phyloP scores from a whole-genome alignment of 2,113 vertebrate species.

The Tachycineta bicolor region DNA sequence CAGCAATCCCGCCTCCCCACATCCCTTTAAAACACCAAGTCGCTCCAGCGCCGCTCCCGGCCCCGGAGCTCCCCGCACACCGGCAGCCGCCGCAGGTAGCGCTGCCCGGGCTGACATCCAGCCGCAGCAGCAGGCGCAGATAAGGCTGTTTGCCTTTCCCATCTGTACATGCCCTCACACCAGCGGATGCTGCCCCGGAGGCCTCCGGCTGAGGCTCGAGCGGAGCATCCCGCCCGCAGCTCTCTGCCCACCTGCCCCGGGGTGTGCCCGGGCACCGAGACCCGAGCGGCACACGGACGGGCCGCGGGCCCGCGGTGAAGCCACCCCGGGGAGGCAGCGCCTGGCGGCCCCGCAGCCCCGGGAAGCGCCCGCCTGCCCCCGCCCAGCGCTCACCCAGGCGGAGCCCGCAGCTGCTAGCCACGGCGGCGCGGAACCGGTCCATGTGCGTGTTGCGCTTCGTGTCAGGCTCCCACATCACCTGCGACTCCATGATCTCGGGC shows the following conservation, averaged over 20 bases:
- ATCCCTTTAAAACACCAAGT: fast-evolving
- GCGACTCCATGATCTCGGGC: constrained; percentile 87
- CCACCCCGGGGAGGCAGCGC: not conserved
- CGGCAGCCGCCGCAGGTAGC: not conserved
- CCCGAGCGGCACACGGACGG: fast-evolving
- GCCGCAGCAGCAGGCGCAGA: not conserved
- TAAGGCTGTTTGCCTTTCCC: not conserved
- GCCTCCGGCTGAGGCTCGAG: not conserved
- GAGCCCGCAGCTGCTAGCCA: constrained; percentile 78
- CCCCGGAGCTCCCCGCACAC: fast-evolving
- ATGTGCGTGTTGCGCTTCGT: constrained; percentile 89
- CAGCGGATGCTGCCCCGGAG: not conserved
- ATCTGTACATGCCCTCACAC: fast-evolving
- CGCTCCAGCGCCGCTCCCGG: fast-evolving
- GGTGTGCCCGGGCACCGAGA: not conserved
- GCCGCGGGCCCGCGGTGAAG: not conserved
- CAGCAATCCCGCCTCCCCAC: fast-evolving
- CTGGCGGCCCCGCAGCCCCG: not conserved
- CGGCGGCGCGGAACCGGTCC: constrained; percentile 87
- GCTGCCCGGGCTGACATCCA: not conserved
- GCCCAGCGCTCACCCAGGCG: constrained; percentile 81
- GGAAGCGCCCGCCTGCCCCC: not conserved
- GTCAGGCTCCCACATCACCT: constrained; percentile 94
- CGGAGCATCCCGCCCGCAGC: not conserved
- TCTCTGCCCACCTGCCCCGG: fast-evolving